Conservation (phyloP, 1,140 invertebrate species). For the Tyrophagus putrescentiae region DNA sequence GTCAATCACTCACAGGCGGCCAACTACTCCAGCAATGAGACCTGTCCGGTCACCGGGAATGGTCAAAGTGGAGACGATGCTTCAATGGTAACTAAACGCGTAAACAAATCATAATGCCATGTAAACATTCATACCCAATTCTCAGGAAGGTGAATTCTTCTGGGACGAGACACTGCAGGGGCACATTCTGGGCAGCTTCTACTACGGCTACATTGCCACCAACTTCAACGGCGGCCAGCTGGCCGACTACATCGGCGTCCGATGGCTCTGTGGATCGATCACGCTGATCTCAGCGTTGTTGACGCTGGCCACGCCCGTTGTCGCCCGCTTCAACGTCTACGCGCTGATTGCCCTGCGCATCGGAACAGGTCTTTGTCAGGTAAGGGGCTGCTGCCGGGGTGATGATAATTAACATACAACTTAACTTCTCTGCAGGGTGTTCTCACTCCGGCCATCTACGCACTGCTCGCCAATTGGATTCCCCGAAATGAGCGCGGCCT, state of each 20-base stretch:
- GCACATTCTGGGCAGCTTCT: slow-evolving; percentile 63
- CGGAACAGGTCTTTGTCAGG: slow-evolving; percentile 34
- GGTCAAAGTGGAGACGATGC: background rate
- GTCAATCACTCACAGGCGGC: slow-evolving; percentile 42
- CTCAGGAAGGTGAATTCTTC: slow-evolving; percentile 29
- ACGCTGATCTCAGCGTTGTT: slow-evolving; percentile 61
- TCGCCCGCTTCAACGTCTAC: slow-evolving; percentile 39
- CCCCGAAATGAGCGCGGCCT: slow-evolving; percentile 28
- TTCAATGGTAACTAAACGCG: background rate
- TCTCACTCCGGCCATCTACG: slow-evolving; percentile 32
- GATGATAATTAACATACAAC: background rate
- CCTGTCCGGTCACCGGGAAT: background rate
- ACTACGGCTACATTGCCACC: slow-evolving; percentile 65
- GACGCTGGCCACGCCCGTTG: slow-evolving; percentile 61
- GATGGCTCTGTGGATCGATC: slow-evolving; percentile 63
- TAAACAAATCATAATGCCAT: background rate
- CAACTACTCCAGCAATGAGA: background rate
- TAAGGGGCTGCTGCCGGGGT: slow-evolving; percentile 22
- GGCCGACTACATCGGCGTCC: slow-evolving; percentile 58
- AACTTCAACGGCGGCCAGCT: slow-evolving; percentile 62
- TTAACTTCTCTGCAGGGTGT: slow-evolving; percentile 28
- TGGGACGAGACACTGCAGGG: slow-evolving; percentile 43
- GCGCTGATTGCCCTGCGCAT: slow-evolving; percentile 33
- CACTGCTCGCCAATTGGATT: slow-evolving; percentile 32
- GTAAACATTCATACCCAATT: background rate